Base-by-base conservation (phyloP, 2,888 invertebrate species). In the Platypus cylindrus region DNA sequence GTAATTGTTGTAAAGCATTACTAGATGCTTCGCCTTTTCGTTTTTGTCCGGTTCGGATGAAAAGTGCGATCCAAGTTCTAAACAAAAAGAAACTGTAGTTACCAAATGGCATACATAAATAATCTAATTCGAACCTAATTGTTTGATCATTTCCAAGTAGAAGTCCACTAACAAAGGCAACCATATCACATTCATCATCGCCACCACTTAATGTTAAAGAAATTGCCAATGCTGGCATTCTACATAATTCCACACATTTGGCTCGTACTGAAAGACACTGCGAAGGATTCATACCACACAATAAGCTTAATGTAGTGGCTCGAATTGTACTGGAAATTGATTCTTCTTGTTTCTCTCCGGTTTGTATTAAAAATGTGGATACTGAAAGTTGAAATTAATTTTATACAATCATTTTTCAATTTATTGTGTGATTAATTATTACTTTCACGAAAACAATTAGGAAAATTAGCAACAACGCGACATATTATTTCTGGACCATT, bases 51-150 rank as follows among this genome's bases (percentile, higher is more conserved):
- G 82, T 84, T 37, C 91, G 74, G 29, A 94, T 75, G 54, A 89
- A 94, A 52, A 84, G 72, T 1, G 90, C 87, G 60, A 94, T 90
- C 94, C 94, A 95, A 34, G 80, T 81, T 51, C 93, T 53, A 70
- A 3, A 46, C 39, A 30, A 30, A 44, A 30, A 29, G 36, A 29
- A 12, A 4, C 3, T 3, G 8, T 28, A 7, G 20, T 20, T 20
- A 20, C 20, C 5, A 5, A 20, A 20, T 20, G 20, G 20, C 5
- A 20, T 7, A 20, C 5, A 20, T 7, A 20, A 20, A 20, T 9
- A 20, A 20, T 7, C 9, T 9, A 5, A 32, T 26, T 30, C 23
- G 9, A 39, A 48, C 51, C 48, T 47, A 25, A 87, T 79, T 45
- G 79, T 77, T 55, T 85, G 84, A 61, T 94, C 93, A 52, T 83